phyloP scores from a whole-genome alignment of 1,140 invertebrate species.

The Lamellibrachia luymesi region DNA sequence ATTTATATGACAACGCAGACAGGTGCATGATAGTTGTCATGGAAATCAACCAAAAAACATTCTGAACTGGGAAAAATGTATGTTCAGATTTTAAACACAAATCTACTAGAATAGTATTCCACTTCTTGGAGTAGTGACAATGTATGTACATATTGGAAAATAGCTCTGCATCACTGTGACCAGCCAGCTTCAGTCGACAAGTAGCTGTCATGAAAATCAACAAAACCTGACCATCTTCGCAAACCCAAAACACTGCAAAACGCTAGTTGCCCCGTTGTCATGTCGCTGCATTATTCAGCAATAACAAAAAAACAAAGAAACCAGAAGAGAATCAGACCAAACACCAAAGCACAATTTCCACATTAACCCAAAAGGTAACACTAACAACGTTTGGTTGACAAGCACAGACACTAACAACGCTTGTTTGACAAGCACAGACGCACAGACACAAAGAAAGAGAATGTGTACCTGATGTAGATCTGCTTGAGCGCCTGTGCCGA shows the following conservation, averaged over 20 bases:
- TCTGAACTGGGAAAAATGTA: background rate
- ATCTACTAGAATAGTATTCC: background rate
- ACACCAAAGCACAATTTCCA: background rate
- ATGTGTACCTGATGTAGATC: constrained; percentile 79
- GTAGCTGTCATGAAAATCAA: too few species aligned
- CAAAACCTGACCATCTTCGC: background rate
- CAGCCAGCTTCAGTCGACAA: too few species aligned
- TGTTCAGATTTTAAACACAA: background rate
- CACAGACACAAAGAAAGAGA: background rate
- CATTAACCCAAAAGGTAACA: background rate
- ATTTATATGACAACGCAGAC: background rate
- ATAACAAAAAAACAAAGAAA: background rate
- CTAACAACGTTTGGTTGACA: background rate
- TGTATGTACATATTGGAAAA: too few species aligned
- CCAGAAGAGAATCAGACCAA: background rate
- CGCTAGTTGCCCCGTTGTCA: background rate
- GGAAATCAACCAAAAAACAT: background rate
- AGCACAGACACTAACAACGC: background rate
- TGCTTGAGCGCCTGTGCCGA: constrained; percentile 81
- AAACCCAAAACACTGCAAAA: background rate
- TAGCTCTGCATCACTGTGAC: too few species aligned
- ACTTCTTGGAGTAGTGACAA: too few species aligned
- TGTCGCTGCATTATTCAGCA: background rate
- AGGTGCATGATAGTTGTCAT: background rate
- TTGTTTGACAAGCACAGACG: background rate